Base-by-base conservation (phyloP, 2,113 vertebrate species). In the Alectura lathami region DNA sequence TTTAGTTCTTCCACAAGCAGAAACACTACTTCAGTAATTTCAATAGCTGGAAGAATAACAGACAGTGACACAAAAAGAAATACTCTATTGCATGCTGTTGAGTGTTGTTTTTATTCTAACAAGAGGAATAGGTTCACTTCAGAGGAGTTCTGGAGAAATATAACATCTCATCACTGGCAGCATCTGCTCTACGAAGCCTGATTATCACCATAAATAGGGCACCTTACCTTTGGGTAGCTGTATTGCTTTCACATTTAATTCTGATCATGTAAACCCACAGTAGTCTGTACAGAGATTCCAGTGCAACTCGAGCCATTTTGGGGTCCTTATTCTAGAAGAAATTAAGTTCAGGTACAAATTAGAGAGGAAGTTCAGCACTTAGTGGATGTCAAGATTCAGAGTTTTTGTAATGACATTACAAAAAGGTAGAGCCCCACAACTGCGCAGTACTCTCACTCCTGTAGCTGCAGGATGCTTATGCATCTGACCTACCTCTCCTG, bases 161-260 rank as follows among this genome's bases (percentile, higher is more conserved):
- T 27, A 72, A 59, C 62, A 83, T 6, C 16, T 75, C 32, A 83
- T 42, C 20, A 74, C 3, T 29, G 21, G 73, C 74, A 83, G 83
- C 3, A 84, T 74, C 27, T 12, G 32, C 22, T 43, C 30, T 62
- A 38, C 21, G 57, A 80, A 8, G 27, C 17, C 29, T 29, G 34
- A 66, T 66, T 89, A 64, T 56, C 53, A 43, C 45, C 54, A 92
- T 29, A 91, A 96, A 63, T 66, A 75, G 21, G 86, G 20, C 14
- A 51, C 72, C 92, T 97, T 98, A 99, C 99, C 99, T 99, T 96
- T 99, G 99, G 66, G 99, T 99, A 90, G 98, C 99, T 21, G 99
- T 99, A 97, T 99, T 99, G 98, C 99, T 99, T 98, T 99, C 99
- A 97, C 99, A 99, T 98, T 99, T 99, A 96, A 99, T 99, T 92